Evolutionary conservation across 2,797 vertebrate species (phyloP).

Genomic region (Aplochiton taeniatus): DNA sequence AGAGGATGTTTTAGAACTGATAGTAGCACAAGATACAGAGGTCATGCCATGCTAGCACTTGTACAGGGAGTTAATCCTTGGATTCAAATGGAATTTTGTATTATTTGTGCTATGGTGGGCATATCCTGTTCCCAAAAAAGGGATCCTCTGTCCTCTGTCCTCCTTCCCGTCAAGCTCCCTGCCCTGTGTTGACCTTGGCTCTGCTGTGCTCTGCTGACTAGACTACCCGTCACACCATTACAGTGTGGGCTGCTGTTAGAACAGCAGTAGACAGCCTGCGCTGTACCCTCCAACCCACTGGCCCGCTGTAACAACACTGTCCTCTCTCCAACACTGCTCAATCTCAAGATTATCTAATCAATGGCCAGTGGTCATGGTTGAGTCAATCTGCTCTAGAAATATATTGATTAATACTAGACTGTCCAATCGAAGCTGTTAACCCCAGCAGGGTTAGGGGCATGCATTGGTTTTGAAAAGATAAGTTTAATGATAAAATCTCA

Average conservation of each 20-base stretch:
- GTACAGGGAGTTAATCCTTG: too few species aligned
- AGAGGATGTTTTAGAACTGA: too few species aligned
- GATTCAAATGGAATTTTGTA: not conserved
- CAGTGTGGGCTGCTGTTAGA: not conserved
- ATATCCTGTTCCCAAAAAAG: not conserved
- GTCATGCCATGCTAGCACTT: too few species aligned
- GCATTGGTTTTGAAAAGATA: too few species aligned
- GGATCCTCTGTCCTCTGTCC: not conserved
- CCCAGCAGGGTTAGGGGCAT: too few species aligned
- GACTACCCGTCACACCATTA: not conserved
- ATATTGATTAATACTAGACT: slow-evolving; percentile 40
- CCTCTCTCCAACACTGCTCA: not conserved
- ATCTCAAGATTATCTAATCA: not conserved
- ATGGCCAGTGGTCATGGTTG: slow-evolving; percentile 25
- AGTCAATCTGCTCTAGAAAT: slow-evolving; percentile 4
- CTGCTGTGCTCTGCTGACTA: not conserved
- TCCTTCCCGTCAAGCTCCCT: not conserved
- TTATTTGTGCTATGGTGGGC: not conserved
- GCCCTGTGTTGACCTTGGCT: slow-evolving; percentile 14
- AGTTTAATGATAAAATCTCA: not conserved
- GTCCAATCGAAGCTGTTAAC: slow-evolving; percentile 5
- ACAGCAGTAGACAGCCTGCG: not conserved
- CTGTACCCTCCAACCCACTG: not conserved
- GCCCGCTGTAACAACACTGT: not conserved
- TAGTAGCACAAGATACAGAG: too few species aligned